phyloP scores from a whole-genome alignment of 2,113 vertebrate species.

The Pelodiscus sinensis region DNA sequence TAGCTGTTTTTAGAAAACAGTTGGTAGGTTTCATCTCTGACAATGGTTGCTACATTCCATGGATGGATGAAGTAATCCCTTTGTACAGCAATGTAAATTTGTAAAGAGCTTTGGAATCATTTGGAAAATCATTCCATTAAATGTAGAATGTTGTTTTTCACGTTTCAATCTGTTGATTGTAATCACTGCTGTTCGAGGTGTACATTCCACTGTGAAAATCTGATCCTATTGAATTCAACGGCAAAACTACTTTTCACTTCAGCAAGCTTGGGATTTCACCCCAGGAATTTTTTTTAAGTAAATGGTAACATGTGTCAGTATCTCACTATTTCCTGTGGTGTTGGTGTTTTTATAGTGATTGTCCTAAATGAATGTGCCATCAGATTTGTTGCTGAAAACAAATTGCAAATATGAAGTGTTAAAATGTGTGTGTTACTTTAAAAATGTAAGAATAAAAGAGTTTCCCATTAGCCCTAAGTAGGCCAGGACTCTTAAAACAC shows the following conservation, averaged over 20 bases:
- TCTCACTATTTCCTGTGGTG: not conserved
- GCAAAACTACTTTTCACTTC: not conserved
- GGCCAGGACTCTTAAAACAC: not conserved
- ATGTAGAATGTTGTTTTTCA: fast-evolving
- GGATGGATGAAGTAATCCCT: not conserved
- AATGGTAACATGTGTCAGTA: fast-evolving
- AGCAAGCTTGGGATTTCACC: not conserved
- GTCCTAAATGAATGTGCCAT: fast-evolving
- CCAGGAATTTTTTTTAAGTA: not conserved
- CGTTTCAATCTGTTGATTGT: not conserved
- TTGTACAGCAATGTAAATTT: not conserved
- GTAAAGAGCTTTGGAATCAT: not conserved
- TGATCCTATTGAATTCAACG: not conserved
- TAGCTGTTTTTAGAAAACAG: not conserved
- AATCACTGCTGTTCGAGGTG: not conserved
- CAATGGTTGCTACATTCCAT: not conserved
- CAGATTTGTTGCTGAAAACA: not conserved
- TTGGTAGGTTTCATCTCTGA: not conserved
- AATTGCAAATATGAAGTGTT: not conserved
- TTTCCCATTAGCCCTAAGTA: not conserved
- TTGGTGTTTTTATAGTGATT: not conserved
- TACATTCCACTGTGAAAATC: not conserved
- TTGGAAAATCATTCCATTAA: fast-evolving
- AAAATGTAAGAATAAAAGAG: not conserved
- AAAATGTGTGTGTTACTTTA: not conserved